These are phyloP conservation scores for Luidia sarsii DNA, from an alignment of 53 echinoderm and acorn worm species.

Conservation along the genomic window DNA sequence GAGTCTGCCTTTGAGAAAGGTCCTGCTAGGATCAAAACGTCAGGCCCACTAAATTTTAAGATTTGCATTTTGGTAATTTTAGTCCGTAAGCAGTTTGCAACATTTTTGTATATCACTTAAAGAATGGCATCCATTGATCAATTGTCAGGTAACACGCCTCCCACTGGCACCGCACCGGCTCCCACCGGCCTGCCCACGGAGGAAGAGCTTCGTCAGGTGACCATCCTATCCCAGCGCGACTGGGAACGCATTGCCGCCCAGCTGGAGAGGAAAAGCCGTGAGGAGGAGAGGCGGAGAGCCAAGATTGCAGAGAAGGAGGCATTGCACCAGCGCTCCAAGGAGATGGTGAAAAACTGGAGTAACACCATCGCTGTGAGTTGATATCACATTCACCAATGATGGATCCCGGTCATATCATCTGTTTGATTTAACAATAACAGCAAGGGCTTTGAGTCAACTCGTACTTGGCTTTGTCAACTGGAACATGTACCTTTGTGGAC, in stretches of 20 bases:
- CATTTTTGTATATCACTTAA: neutral
- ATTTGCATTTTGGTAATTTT: neutral
- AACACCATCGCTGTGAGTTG: conserved; percentile 99
- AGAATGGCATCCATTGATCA: neutral
- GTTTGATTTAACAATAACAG: too few species aligned
- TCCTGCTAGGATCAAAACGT: too few species aligned
- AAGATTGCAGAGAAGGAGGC: conserved; percentile 73
- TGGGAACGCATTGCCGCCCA: conserved; percentile 92
- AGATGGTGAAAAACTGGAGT: conserved; percentile 99
- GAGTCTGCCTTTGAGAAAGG: too few species aligned
- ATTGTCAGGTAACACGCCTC: conserved; percentile 10
- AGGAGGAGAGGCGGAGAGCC: conserved; percentile 66
- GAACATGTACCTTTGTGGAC: too few species aligned
- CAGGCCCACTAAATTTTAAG: too few species aligned
- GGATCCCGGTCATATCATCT: too few species aligned
- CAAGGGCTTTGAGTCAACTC: too few species aligned
- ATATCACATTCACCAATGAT: too few species aligned
- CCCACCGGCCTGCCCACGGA: conserved; percentile 63
- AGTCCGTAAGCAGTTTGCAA: too few species aligned
- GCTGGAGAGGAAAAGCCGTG: conserved; percentile 68
- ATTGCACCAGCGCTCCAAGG: conserved; percentile 81
- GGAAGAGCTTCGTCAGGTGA: conserved; percentile 77
- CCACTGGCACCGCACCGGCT: neutral
- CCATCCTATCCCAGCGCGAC: conserved; percentile 83
- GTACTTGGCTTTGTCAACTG: too few species aligned